phyloP scores from a whole-genome alignment of 2,113 vertebrate genomes.

The Nothocercus nigrocapillus region DNA sequence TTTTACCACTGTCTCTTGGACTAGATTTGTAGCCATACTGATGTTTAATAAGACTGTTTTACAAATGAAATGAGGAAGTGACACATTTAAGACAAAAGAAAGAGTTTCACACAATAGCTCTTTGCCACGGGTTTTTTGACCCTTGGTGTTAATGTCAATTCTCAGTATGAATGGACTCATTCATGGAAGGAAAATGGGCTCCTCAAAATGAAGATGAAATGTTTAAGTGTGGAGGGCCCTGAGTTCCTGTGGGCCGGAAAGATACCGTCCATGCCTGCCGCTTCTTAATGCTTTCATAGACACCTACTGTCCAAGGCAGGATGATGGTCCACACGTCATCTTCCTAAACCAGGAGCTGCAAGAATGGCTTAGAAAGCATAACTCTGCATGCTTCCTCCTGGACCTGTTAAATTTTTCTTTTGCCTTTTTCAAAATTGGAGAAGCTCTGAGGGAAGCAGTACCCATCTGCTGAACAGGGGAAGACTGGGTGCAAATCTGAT shows the following conservation, averaged over 20 bases:
- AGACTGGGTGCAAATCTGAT: fast-evolving
- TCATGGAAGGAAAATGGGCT: neutral
- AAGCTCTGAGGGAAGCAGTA: neutral
- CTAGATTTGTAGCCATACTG: neutral
- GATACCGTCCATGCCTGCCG: fast-evolving
- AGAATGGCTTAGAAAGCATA: neutral
- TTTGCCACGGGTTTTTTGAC: neutral
- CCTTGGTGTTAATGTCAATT: neutral
- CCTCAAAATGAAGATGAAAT: neutral
- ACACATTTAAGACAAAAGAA: neutral
- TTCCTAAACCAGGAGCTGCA: neutral
- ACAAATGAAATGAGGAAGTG: neutral
- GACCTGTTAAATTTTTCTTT: neutral
- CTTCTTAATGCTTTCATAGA: neutral
- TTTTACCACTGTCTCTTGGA: neutral
- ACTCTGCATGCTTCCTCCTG: neutral
- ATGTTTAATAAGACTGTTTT: neutral
- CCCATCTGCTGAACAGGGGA: fast-evolving
- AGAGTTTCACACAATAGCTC: neutral
- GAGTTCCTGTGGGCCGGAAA: neutral
- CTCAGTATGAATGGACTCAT: neutral
- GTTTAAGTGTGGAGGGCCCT: neutral
- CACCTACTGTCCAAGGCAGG: neutral
- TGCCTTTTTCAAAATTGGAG: neutral
- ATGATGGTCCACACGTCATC: neutral